Conservation (phyloP, 1,140 invertebrate species). For the Caenorhabditis inopinata region DNA sequence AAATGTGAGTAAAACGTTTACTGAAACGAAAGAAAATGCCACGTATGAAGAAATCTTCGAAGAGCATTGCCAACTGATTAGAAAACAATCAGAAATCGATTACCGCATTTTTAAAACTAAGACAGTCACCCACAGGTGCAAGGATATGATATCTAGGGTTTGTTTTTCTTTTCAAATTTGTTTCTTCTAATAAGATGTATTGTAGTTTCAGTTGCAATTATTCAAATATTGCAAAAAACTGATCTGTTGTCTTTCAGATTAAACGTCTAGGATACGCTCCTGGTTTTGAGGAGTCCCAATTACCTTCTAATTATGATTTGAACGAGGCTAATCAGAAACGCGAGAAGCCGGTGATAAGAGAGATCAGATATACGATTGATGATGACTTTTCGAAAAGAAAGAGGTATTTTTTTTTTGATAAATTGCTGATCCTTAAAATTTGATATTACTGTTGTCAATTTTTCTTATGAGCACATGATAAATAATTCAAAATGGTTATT, state of each 20-base stretch:
- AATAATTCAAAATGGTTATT: background rate
- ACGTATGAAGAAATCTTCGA: constrained; percentile 26
- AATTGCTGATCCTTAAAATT: background rate
- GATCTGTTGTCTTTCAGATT: constrained; percentile 2
- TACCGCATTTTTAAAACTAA: background rate
- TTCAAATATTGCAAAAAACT: too few relatives aligned
- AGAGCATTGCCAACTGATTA: constrained; percentile 36
- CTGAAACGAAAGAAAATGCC: background rate
- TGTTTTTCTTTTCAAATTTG: background rate
- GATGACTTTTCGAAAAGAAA: background rate
- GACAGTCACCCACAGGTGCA: constrained; percentile 23
- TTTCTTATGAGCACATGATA: too few relatives aligned
- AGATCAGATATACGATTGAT: background rate
- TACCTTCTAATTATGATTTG: background rate
- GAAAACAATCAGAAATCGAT: constrained; percentile 11
- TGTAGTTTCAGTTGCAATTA: too few relatives aligned
- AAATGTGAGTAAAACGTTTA: background rate
- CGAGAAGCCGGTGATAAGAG: constrained; percentile 4
- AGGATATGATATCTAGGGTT: constrained; percentile 44
- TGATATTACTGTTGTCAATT: background rate
- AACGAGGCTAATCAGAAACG: background rate
- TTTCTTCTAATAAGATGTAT: background rate
- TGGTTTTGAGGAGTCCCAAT: background rate
- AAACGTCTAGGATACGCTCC: constrained; percentile 27
- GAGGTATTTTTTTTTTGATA: too few relatives aligned